phyloP scores from a whole-genome alignment of 1,140 invertebrate genomes.

The Atta cephalotes region DNA sequence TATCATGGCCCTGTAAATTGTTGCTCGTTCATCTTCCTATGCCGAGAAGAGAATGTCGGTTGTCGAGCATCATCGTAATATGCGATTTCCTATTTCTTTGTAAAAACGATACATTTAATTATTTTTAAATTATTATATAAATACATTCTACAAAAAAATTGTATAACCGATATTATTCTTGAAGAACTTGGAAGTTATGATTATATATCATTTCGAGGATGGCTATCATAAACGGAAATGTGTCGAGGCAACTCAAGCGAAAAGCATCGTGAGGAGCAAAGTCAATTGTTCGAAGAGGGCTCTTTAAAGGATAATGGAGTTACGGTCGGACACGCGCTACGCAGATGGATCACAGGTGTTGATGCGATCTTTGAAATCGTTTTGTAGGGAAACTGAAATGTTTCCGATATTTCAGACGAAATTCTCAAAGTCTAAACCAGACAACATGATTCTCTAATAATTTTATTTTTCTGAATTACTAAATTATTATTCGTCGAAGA shows the following conservation, averaged over 20 bases:
- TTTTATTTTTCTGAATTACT: not conserved
- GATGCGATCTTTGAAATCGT: slow-evolving; percentile 50
- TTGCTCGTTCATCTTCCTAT: slow-evolving; percentile 42
- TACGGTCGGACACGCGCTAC: slow-evolving; percentile 14
- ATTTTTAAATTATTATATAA: slow-evolving; percentile 2
- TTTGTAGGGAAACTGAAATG: slow-evolving; percentile 23
- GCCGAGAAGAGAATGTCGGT: slow-evolving; percentile 25
- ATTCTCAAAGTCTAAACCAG: not conserved
- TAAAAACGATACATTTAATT: not conserved
- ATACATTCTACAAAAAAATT: not conserved
- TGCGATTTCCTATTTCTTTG: slow-evolving; percentile 8
- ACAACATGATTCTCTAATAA: not conserved
- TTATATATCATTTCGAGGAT: slow-evolving; percentile 37
- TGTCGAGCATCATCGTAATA: not conserved
- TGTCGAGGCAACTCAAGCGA: slow-evolving; percentile 33
- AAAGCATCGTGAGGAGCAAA: slow-evolving; percentile 28
- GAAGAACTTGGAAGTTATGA: slow-evolving; percentile 57
- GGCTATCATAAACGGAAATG: slow-evolving; percentile 7
- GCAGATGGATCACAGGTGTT: slow-evolving; percentile 52
- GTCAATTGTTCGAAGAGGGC: slow-evolving; percentile 24
- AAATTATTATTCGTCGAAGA: not conserved
- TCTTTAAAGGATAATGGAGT: slow-evolving; percentile 55
- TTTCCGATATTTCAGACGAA: not conserved
- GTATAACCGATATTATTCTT: slow-evolving; percentile 9
- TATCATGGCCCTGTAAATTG: slow-evolving; percentile 15